Percentiles rank a stretch among this genome's conserved stretches.
Conservation (phyloP, 2,113 vertebrate genomes). For the Phalacrocorax pelagicus region DNA sequence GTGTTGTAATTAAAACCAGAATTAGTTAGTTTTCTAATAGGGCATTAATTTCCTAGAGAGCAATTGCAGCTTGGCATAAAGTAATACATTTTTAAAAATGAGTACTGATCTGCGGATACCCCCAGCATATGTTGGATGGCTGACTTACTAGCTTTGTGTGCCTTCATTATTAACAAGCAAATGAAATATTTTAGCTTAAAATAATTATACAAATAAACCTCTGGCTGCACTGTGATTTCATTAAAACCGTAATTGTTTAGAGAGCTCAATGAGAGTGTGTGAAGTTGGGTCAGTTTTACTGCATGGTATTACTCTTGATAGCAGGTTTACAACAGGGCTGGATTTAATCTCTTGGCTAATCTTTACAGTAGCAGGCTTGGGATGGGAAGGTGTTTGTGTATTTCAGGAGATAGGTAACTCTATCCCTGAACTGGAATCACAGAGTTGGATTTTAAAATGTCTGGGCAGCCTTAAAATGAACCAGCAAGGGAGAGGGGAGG, state of each 20-base stretch:
- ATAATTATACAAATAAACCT: conserved; percentile 43
- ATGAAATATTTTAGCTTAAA: conserved; percentile 42
- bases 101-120: conserved; percentile 23
- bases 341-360: conserved; percentile 15
- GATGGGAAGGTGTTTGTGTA: background rate
- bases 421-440: background rate
- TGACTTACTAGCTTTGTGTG: conserved; percentile 26
- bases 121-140: background rate
- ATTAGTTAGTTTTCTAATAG: conserved; percentile 41
- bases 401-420: conserved; percentile 37
- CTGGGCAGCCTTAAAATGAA: background rate
- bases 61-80: conserved; percentile 43
- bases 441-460: background rate
- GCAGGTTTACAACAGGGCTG: conserved; percentile 25
- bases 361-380: conserved; percentile 12
- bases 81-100: conserved; percentile 18
- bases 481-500: background rate
- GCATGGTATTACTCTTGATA: background rate
- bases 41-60: conserved; percentile 31
- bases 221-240: conserved; percentile 18
- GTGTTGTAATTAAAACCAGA: conserved; percentile 55
- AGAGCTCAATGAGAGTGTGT: background rate
- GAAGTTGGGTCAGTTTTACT: conserved; percentile 29
- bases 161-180: conserved; percentile 42
- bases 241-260: conserved; percentile 63